Percentiles rank a stretch among this genome's conserved stretches.
Conservation (phyloP, 2,797 vertebrate genomes). For the Gymnothorax reevesii region DNA sequence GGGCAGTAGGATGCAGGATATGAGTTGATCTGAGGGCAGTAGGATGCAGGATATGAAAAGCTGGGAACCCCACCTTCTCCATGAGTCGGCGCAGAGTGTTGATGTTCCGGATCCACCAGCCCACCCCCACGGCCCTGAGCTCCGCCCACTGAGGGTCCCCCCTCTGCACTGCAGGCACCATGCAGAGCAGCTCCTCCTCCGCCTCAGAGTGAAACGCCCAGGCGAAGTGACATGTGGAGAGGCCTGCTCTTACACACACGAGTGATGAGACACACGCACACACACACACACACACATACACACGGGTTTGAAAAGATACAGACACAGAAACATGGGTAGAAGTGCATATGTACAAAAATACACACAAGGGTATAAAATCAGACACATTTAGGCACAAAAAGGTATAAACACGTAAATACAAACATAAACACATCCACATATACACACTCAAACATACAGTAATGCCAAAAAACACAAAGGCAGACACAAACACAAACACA, state of each 20-base stretch:
- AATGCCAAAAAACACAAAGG: not conserved
- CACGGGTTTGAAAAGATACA: not conserved
- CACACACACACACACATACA: not conserved
- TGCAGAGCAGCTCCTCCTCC: conserved; percentile 94
- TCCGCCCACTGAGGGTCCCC: conserved; percentile 98
- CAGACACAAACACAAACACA: not conserved
- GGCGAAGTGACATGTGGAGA: conserved; percentile 97
- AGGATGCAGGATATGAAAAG: too few species aligned
- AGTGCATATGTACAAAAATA: not conserved
- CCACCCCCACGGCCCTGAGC: conserved; percentile 89
- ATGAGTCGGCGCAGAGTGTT: conserved; percentile 94
- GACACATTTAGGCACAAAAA: conserved; percentile 19
- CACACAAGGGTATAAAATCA: not conserved
- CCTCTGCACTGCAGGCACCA: conserved; percentile 96
- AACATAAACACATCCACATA: not conserved
- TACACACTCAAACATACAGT: not conserved
- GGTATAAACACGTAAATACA: conserved; percentile 1
- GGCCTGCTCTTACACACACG: conserved; percentile 67
- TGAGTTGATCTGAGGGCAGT: too few species aligned
- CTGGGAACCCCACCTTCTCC: conserved; percentile 83
- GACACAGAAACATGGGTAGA: not conserved
- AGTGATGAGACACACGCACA: not conserved
- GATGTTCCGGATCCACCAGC: conserved; percentile 98
- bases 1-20: too few species aligned
- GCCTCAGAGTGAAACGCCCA: conserved; percentile 99